Base-by-base conservation (phyloP, 1,140 invertebrate genomes). In the Antheraea pernyi region DNA sequence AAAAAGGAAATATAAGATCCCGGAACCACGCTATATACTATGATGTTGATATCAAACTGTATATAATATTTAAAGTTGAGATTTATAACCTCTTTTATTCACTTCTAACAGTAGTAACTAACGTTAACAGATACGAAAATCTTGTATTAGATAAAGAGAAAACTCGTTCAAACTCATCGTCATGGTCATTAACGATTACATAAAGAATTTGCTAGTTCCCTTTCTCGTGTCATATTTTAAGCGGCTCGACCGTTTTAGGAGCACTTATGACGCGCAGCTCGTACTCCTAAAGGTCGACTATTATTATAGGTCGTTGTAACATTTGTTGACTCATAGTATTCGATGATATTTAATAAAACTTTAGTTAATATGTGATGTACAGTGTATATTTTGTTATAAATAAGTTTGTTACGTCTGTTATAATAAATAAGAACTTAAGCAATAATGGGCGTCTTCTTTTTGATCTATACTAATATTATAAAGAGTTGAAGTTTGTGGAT, bases 151-250 rank as follows among this genome's bases (percentile, higher is more conserved):
- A 46, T 77, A 83, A 68, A 75, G 68, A 79, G 84, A 82, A 80
- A 77, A 65, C 79, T 66, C 72, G 67, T 77, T 73, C 71, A 65
- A 67, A 69, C 65, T 77, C 77, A 84, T 85, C 85, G 78, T 71
- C 78, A 61, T 71, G 71, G 80, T 89, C 86, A 87, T 88, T 89
- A 89, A 84, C 83, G 82, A 86, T 88, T 89, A 82, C 82, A 89
- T 88, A 88, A 86, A 87, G 82, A 83, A 85, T 84, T 86, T 88
- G 87, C 82, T 77, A 80, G 83, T 67, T 79, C 75, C 78, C 76
- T 77, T 80, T 83, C 76, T 74, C 72, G 71, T 83, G 75, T 83
- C 83, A 86, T 83, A 86, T 85, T 86, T 83, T 85, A 79, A 80
- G 80, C 77, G 79, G 78, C 75, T 77, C 77, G 71, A 73, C 75